Base-by-base conservation (phyloP, 2,113 vertebrate species). In the Sialia sialis region DNA sequence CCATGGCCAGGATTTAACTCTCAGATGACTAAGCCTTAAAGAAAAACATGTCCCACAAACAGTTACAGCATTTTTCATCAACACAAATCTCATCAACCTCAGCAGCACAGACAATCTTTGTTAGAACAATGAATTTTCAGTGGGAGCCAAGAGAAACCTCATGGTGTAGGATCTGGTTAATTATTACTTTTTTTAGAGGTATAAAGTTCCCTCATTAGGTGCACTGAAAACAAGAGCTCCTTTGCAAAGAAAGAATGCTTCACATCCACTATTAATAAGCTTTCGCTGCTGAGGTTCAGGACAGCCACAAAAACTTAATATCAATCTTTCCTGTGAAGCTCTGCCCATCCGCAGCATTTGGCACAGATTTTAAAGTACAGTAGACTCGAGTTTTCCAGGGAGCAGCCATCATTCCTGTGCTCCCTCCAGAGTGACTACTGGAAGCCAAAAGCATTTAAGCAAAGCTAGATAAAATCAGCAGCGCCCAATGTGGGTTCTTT, bases 381-480 rank as follows among this genome's bases (percentile, higher is more conserved):
- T 84, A 82, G 69, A 79, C 38, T 43, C 0, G 1, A 67, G 64
- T 83, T 92, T 95, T 93, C 36, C 92, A 93, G 68, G 79, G 85
- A 92, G 82, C 87, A 84, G 77, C 80, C 58, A 41, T 85, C n/a
- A 27, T 63, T 95, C 39, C 90, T 60, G 68, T 44, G 39, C 85
- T 95, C 93, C 74, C 89, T 94, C 93, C 92, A 93, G 72, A 95
- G 90, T 92, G 96, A 97, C 94, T 97, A 95, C 95, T 97, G 95
- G 93, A 96, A 96, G 93, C 95, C 94, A 95, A 94, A 97, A 95
- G 90, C 85, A 94, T 95, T 97, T 94, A 93, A 91, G 92, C 46
- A 95, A 95, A 96, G 90, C n/a, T 92, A 96, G 96, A 97, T 97
- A 97, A 97, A 97, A 97, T 97, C 96, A 95, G 93, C 93, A 86